phyloP scores from a whole-genome alignment of 2,888 invertebrate species.

The Drosophila sordidapex region DNA sequence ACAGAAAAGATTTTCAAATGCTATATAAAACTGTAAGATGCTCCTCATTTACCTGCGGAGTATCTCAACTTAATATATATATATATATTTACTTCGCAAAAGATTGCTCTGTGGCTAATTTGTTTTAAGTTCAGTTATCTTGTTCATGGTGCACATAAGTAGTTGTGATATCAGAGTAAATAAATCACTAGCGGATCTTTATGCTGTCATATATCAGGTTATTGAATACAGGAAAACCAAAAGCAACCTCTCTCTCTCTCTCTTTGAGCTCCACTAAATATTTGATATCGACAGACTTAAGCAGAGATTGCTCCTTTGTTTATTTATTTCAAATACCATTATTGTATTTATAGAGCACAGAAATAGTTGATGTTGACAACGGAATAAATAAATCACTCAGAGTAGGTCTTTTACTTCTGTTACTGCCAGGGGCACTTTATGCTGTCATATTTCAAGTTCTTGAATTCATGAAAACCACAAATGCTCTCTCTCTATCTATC shows the following conservation, averaged over 20 bases:
- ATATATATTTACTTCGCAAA: neutral
- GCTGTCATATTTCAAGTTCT: conserved; percentile 32
- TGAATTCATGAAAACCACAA: conserved; percentile 11
- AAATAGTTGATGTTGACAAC: conserved; percentile 7
- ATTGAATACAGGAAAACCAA: conserved; percentile 6
- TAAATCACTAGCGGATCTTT: conserved; percentile 11
- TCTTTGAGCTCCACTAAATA: neutral
- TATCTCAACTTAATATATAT: neutral
- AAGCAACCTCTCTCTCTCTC: conserved; percentile 5
- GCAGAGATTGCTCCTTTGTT: neutral
- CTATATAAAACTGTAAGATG: accelerated
- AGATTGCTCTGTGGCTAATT: neutral
- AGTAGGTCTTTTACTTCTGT: neutral
- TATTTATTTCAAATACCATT: neutral
- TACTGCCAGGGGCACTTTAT: conserved; percentile 19
- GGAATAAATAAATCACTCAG: conserved; percentile 22
- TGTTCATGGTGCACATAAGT: neutral
- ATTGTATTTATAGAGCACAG: neutral
- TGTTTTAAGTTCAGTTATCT: neutral
- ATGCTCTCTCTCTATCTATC: conserved; percentile 5
- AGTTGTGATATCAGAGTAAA: conserved; percentile 7
- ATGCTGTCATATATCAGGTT: conserved; percentile 26
- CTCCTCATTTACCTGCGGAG: neutral
- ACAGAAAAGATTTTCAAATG: neutral
- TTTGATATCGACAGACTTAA: neutral